Percentiles rank a stretch among this genome's conserved stretches.
These are phyloP conservation scores for Desmophyllum pertusum DNA, from an alignment of 92 coral and sea anemone genomes.

Conservation along the genomic window DNA sequence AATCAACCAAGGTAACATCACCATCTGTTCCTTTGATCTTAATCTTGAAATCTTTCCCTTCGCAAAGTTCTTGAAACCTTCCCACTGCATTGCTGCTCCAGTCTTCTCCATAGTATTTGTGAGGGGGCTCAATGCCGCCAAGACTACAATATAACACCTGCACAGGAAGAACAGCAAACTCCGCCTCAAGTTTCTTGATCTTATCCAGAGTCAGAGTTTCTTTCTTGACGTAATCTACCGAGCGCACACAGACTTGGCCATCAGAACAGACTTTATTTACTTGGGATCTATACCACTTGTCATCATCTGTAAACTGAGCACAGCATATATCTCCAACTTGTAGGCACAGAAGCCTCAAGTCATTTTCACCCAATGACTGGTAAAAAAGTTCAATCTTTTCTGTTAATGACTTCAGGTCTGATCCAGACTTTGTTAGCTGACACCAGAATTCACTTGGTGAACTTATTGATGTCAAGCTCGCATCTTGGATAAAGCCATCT, in stretches of 20 bases:
- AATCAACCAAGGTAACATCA: neutral
- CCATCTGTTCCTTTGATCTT: conserved; percentile 22
- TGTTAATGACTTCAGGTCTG: conserved; percentile 51
- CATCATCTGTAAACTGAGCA: conserved; percentile 74
- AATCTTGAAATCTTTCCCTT: conserved; percentile 34
- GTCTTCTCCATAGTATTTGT: conserved; percentile 45
- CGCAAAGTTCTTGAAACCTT: conserved; percentile 57
- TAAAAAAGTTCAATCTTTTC: conserved; percentile 50
- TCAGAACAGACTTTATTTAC: conserved; percentile 51
- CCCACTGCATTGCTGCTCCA: conserved; percentile 50
- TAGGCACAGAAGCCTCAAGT: conserved; percentile 37
- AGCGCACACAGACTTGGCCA: conserved; percentile 60
- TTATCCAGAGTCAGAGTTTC: conserved; percentile 55
- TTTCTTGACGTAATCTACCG: conserved; percentile 69
- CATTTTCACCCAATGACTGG: conserved; percentile 63
- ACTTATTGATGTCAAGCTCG: conserved; percentile 47
- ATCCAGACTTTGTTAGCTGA: conserved; percentile 46
- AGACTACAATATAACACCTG: conserved; percentile 64
- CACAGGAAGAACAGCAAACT: conserved; percentile 65
- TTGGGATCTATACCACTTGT: conserved; percentile 74
- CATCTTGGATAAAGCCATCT: conserved; percentile 1
- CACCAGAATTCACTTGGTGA: conserved; percentile 76
- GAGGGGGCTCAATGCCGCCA: conserved; percentile 45
- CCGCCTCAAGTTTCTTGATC: conserved; percentile 56
- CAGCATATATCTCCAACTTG: conserved; percentile 64